phyloP scores from a whole-genome alignment of 2,888 invertebrate species.

The Timema podura region DNA sequence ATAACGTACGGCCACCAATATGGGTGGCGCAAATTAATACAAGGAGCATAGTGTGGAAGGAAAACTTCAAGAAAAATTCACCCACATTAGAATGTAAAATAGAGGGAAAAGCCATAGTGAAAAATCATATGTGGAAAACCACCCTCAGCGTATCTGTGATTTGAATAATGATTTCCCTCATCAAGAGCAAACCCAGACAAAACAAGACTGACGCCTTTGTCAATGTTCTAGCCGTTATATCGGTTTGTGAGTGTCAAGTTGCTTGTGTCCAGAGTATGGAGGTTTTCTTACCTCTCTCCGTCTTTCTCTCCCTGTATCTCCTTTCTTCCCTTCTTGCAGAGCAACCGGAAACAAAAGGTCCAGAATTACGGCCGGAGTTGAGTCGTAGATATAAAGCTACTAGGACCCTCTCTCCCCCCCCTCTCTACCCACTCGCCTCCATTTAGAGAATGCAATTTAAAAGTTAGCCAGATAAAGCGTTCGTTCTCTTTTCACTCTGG shows the following conservation, averaged over 20 bases:
- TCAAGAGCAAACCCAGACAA: no score
- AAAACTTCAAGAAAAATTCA: no score
- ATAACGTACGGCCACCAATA: no score
- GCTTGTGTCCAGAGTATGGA: not conserved
- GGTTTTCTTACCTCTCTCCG: no score
- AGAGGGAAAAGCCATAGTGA: no score
- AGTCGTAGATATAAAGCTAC: slow-evolving; percentile 29
- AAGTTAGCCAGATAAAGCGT: slow-evolving; percentile 32
- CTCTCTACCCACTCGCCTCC: slow-evolving; percentile 17
- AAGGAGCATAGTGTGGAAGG: no score
- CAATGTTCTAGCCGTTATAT: slow-evolving; percentile 1
- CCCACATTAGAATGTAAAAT: no score
- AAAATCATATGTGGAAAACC: no score
- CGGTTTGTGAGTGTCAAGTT: slow-evolving; percentile 13
- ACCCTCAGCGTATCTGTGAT: no score
- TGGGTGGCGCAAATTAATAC: no score
- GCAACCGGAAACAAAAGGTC: slow-evolving; percentile 28
- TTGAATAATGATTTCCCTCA: no score
- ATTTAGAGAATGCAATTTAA: slow-evolving; percentile 32
- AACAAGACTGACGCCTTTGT: no score
- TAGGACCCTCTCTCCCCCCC: slow-evolving; percentile 7
- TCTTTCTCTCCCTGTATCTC: not conserved
- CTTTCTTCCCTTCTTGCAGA: slow-evolving; percentile 12
- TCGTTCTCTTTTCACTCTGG: slow-evolving; percentile 19
- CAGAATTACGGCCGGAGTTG: slow-evolving; percentile 29